Evolutionary conservation across 2,797 vertebrate genomes (phyloP).

Genomic region (Gastrophryne carolinensis): DNA sequence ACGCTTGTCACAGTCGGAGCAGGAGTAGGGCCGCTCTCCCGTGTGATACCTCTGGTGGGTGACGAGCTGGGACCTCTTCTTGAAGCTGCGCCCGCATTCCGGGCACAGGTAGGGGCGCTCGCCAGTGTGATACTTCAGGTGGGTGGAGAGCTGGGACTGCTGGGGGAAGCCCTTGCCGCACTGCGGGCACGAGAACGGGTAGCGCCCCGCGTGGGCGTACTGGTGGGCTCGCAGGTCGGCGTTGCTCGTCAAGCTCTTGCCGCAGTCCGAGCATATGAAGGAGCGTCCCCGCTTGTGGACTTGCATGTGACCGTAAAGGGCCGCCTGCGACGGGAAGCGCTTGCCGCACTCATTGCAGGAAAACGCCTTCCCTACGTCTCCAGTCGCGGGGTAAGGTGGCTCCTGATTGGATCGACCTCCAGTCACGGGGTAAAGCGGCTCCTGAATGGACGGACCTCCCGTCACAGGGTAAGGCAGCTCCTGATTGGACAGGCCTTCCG

Average conservation of each 20-base stretch:
- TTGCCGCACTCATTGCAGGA: constrained; percentile 72
- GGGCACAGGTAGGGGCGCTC: background rate
- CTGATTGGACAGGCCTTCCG: too few relatives aligned
- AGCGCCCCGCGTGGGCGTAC: constrained; percentile 52
- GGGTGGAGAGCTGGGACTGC: background rate
- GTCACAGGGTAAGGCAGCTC: too few relatives aligned
- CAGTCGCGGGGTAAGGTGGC: too few relatives aligned
- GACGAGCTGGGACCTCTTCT: background rate
- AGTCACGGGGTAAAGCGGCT: too few relatives aligned
- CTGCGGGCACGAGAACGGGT: background rate
- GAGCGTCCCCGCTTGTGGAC: constrained; percentile 64
- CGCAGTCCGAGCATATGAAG: constrained; percentile 65
- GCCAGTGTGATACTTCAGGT: background rate
- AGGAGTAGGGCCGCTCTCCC: background rate
- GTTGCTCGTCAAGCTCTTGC: constrained; percentile 64
- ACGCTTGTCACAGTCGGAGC: background rate
- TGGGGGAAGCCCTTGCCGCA: background rate
- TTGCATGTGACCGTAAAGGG: constrained; percentile 56
- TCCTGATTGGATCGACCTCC: too few relatives aligned
- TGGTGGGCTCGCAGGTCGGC: constrained; percentile 60
- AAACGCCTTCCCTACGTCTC: too few relatives aligned
- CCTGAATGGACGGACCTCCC: too few relatives aligned
- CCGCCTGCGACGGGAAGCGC: constrained; percentile 62
- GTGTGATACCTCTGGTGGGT: background rate
- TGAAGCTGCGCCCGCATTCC: background rate